Evolutionary conservation across 2,113 vertebrate species (phyloP), one percentile per base, ranked within the genome.

Genomic region (Sphaerodactylus townsendi): DNA sequence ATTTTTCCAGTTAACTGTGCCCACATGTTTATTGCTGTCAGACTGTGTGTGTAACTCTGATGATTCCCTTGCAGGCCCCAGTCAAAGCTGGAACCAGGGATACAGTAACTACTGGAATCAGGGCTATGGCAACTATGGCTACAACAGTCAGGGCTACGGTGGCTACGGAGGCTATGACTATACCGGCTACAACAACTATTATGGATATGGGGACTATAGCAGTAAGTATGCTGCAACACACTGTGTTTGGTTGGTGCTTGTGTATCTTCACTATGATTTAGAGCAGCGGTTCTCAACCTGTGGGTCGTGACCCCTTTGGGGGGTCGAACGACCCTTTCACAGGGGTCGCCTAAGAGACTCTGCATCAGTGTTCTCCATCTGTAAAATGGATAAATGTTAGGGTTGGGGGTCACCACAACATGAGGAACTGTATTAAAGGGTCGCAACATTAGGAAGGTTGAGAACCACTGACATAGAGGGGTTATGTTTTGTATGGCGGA

Each of bases 161-260:
- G 98, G 99, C 88, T 99, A 99, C 84, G 97, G 98, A 92, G 97
- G 97, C 93, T 99, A 98, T 92, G 98, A 99, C 96, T 99, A 99
- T 96, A 96, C 98, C 92, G 98, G 97, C 94, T 99, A 99, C 98
- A 99, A 98, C 98, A 98, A 97, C 97, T 99, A 99, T 95, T 99
- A 99, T 89, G 99, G 99, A 96, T 99, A 99, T 94, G 96, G 97
- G 95, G 98, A 99, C 96, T 98, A 99, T 97, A 97, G 97, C 97
- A 97, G 99, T 99, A 96, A 98, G 98, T 97, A 21, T 59, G 50
- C 78, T 1, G 21, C 53, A 56, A 23, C 17, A 56, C 19, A n/a
- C 10, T 48, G 10, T 10, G 15, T 53, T 69, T 69, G 7, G 44
- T 37, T 59, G 6, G 25, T 35, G 10, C 23, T 74, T 74, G 11